Conservation (phyloP, 2,113 vertebrate species). For the Variabilichromis moorii region DNA sequence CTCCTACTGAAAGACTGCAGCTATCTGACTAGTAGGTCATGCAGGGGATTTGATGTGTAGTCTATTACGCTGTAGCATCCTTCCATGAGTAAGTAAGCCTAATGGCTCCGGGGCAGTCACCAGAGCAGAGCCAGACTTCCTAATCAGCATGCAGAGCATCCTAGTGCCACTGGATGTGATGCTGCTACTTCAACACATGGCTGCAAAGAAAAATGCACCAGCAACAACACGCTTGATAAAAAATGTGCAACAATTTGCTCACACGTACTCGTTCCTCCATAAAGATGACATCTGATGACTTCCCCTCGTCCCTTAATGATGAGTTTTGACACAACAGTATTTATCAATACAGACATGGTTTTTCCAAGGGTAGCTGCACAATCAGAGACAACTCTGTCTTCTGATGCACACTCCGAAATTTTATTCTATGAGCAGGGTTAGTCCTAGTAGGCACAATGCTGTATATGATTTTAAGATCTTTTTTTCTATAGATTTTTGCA, state of each 20-base stretch:
- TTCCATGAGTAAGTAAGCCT: neutral
- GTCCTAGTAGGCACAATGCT: neutral
- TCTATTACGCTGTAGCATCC: neutral
- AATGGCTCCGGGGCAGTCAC: neutral
- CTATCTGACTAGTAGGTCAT: neutral
- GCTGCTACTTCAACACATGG: neutral
- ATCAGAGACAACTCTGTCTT: neutral
- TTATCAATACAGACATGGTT: neutral
- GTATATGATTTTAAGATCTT: neutral
- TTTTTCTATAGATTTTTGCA: neutral
- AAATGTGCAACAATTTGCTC: neutral
- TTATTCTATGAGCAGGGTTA: neutral
- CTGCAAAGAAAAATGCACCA: neutral
- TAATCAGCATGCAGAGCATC: neutral
- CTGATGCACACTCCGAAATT: neutral
- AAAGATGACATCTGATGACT: neutral
- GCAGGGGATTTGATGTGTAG: neutral
- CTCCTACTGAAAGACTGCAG: neutral
- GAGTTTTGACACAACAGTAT: neutral
- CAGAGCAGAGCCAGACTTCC: neutral
- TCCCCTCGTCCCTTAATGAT: fast-evolving
- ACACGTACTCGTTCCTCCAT: fast-evolving
- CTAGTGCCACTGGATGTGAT: neutral
- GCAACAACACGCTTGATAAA: neutral
- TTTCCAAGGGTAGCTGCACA: neutral